Evolutionary conservation across 2,113 vertebrate genomes (phyloP), one percentile per base, ranked within the genome.

Genomic region (Tetrao urogallus): DNA sequence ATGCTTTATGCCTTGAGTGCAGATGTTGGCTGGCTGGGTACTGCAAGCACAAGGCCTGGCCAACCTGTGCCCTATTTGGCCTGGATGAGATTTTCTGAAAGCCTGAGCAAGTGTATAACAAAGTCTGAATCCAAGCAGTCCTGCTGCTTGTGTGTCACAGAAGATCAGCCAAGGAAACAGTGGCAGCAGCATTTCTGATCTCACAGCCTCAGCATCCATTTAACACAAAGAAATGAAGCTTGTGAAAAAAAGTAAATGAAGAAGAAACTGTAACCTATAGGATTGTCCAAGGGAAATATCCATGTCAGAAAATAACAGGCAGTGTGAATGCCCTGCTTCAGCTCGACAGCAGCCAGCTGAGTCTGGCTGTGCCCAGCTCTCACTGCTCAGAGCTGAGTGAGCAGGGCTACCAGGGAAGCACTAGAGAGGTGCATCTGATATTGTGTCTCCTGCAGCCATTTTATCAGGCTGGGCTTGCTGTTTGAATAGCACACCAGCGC

Each of bases 361-460:
- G 10, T 79, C 38, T 92, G 32, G 27, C 30, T 64, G 54, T 56
- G 52, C 22, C 30, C 20, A 57, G 47, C 8, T 64, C 3, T 78
- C 15, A 32, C 1, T 1, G 30, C 42, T 69, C n/a, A 22, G 61
- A 74, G 18, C 30, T 64, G 6, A 21, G 28, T 54, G 18, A 76
- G 34, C 0, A 0, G 14, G 58, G 15, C 34, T 88, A 57, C 32
- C 10, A 11, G 16, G 57, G 70, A 81, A 50, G 15, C 40, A 66
- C 48, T 32, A 76, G 32, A 27, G 25, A 60, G 13, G 40, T 40
- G 27, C 3, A 14, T 21, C 16, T 0, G 0, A 20, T 18, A 18
- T n/a, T 48, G 27, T 28, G 36, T 82, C 4, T 1, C 21, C 56
- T 56, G 13, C 25, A 34, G 50, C 19, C n/a, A 15, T 25, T 60